Evolutionary conservation across 2,888 invertebrate genomes (phyloP).

Genomic region (Thymelicus acteon): DNA sequence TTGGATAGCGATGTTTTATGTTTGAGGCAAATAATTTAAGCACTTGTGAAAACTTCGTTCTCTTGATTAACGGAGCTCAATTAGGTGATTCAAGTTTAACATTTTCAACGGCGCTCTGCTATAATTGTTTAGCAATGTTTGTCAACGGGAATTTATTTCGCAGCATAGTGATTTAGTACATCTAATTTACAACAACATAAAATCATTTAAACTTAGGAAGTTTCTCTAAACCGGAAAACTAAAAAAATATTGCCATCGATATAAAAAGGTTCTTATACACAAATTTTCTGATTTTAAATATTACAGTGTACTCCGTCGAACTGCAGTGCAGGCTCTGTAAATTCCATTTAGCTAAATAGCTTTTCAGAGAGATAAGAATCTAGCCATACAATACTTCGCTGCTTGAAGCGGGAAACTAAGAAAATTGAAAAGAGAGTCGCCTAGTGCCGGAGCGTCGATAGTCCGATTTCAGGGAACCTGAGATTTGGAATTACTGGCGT

Average conservation of each 20-base stretch:
- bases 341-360: slow-evolving; percentile 85
- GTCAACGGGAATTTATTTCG: slow-evolving; percentile 47
- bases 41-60: slow-evolving; percentile 78
- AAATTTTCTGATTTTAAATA: slow-evolving; percentile 83
- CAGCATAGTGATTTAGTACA: slow-evolving; percentile 33
- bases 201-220: slow-evolving; percentile 7
- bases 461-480: slow-evolving; percentile 79
- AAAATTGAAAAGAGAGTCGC: slow-evolving; percentile 84
- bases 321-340: slow-evolving; percentile 84
- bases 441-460: slow-evolving; percentile 74
- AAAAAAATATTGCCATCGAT: slow-evolving; percentile 63
- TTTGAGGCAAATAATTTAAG: slow-evolving; percentile 81
- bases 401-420: slow-evolving; percentile 79
- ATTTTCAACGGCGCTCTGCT: slow-evolving; percentile 70
- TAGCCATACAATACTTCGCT: slow-evolving; percentile 82
- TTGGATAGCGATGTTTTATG: slow-evolving; percentile 80
- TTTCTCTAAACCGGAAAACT: not conserved
- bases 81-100: slow-evolving; percentile 76
- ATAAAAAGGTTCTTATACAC: slow-evolving; percentile 76
- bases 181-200: slow-evolving; percentile 27
- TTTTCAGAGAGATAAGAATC: slow-evolving; percentile 83
- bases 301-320: slow-evolving; percentile 83
- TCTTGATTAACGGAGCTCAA: slow-evolving; percentile 81
- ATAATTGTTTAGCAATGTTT: slow-evolving; percentile 66
- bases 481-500: slow-evolving; percentile 76